Evolutionary conservation across 2,113 vertebrate genomes (phyloP).

Genomic region (Actenoides hombroni): DNA sequence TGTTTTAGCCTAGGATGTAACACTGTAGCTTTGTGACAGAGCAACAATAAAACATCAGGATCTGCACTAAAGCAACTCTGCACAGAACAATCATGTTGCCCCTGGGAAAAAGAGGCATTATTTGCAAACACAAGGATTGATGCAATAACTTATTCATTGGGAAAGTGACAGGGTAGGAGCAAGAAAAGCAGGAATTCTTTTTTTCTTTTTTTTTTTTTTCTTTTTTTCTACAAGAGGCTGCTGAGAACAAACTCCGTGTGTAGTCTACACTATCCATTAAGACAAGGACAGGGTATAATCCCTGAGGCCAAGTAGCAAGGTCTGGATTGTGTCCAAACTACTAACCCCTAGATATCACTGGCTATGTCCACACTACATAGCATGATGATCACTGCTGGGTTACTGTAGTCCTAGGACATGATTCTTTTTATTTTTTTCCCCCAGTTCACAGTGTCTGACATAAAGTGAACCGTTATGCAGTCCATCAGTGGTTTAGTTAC

Average conservation of each 20-base stretch:
- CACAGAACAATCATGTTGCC: background rate
- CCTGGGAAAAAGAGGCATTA: background rate
- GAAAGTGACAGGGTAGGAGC: background rate
- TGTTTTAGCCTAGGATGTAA: background rate
- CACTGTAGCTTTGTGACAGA: background rate
- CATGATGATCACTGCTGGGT: background rate
- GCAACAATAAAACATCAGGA: background rate
- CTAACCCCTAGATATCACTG: background rate
- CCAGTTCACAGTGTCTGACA: background rate
- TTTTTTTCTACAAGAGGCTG: background rate
- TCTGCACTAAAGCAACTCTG: background rate
- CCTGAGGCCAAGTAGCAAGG: background rate
- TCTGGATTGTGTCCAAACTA: background rate
- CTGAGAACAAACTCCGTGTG: background rate
- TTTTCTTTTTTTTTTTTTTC: background rate
- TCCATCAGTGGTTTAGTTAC: background rate
- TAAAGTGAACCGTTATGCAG: background rate
- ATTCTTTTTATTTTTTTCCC: background rate
- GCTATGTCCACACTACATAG: background rate
- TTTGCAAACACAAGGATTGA: background rate
- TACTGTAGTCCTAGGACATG: background rate
- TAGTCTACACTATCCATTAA: background rate
- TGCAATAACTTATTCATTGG: background rate
- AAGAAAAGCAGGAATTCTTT: background rate
- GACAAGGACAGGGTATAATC: background rate